These are phyloP conservation scores for Mechanitis mazaeus DNA, from an alignment of 2,888 invertebrate species.

Conservation along the genomic window DNA sequence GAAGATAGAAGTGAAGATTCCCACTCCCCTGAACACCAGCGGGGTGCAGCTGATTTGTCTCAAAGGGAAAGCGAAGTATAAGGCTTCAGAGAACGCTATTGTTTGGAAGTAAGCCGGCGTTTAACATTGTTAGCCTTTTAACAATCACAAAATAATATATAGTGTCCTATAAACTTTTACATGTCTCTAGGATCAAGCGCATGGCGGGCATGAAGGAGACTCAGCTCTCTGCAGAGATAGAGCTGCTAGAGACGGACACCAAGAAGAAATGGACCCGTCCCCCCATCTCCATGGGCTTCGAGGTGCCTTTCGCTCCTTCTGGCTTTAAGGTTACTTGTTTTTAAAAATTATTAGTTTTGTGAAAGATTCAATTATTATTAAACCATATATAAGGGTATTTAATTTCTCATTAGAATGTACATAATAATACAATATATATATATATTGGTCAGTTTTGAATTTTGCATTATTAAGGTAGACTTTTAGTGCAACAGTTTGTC, in stretches of 20 bases:
- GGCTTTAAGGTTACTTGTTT: constrained; percentile 86
- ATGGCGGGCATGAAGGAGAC: constrained; percentile 99
- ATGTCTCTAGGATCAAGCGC: constrained; percentile 82
- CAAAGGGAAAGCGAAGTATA: constrained; percentile 99
- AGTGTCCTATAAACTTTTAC: neutral
- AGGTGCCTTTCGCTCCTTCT: constrained; percentile 99
- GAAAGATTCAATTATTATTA: too few species aligned
- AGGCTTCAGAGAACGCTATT: constrained; percentile 99
- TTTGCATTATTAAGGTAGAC: too few species aligned
- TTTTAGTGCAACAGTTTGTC: too few species aligned
- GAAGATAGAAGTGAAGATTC: constrained; percentile 99
- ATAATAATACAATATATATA: too few species aligned
- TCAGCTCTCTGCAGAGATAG: constrained; percentile 99
- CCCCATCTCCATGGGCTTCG: constrained; percentile 99
- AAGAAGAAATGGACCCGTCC: constrained; percentile 99
- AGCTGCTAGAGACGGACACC: constrained; percentile 97
- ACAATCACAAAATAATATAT: neutral
- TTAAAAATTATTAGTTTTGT: neutral
- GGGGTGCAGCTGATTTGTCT: constrained; percentile 99
- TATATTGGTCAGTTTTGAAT: too few species aligned
- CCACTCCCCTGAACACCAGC: constrained; percentile 98
- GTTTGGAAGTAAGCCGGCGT: constrained; percentile 86
- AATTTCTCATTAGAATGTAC: too few species aligned
- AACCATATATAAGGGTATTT: too few species aligned
- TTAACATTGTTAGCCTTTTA: too few species aligned